Conservation (phyloP, 1,140 invertebrate genomes). For the Zophobas morio region DNA sequence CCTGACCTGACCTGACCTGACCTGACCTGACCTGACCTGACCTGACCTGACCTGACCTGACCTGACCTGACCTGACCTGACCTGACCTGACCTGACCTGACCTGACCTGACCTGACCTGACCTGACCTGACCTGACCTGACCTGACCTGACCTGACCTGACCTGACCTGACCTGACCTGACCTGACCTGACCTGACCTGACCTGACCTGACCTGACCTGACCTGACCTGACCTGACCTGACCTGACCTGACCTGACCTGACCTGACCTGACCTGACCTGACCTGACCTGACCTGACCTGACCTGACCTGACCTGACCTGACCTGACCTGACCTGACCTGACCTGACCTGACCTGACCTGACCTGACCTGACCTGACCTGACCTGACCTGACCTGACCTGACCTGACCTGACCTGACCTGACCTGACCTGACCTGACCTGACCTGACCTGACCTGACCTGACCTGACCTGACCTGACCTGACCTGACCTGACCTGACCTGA, state of each 20-base stretch:
- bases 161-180: slow-evolving; percentile 50
- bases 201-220: slow-evolving; percentile 53
- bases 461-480: slow-evolving; percentile 60
- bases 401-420: slow-evolving; percentile 58
- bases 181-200: slow-evolving; percentile 51
- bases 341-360: slow-evolving; percentile 54
- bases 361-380: slow-evolving; percentile 53
- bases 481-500: slow-evolving; percentile 60
- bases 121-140: slow-evolving; percentile 48
- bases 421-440: slow-evolving; percentile 58
- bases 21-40: slow-evolving; percentile 59
- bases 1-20: slow-evolving; percentile 58
- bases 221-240: slow-evolving; percentile 52
- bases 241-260: slow-evolving; percentile 52
- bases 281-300: background rate
- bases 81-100: slow-evolving; percentile 53
- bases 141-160: slow-evolving; percentile 44
- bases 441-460: slow-evolving; percentile 57
- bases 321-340: slow-evolving; percentile 58
- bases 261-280: background rate
- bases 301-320: slow-evolving; percentile 24
- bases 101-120: slow-evolving; percentile 53
- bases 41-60: slow-evolving; percentile 58
- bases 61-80: slow-evolving; percentile 56
- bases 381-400: slow-evolving; percentile 53